Conservation (phyloP, 2,888 invertebrate genomes). For the Deilephila elpenor region DNA sequence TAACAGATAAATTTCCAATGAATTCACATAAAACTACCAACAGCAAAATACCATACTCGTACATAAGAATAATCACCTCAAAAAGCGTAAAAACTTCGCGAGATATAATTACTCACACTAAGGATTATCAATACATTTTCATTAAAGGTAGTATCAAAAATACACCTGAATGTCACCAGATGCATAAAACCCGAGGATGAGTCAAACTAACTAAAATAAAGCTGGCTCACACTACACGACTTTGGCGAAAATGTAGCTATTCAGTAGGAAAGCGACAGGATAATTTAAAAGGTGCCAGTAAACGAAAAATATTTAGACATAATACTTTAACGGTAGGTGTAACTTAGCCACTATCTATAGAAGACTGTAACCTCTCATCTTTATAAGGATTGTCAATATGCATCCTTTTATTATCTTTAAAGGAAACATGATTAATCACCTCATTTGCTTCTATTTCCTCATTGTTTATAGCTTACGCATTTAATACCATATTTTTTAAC, state of each 20-base stretch:
- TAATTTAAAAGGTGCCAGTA: background rate
- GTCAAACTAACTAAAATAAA: background rate
- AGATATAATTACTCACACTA: background rate
- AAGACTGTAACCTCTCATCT: too few species aligned
- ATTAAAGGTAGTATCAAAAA: background rate
- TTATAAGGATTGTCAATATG: too few species aligned
- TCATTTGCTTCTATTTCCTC: too few species aligned
- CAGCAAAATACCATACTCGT: background rate
- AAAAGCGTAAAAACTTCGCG: background rate
- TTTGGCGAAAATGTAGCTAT: background rate
- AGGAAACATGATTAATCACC: too few species aligned
- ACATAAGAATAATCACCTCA: background rate
- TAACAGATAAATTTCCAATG: background rate
- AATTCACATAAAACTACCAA: background rate
- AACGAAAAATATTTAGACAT: too few species aligned
- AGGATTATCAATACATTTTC: conserved; percentile 4
- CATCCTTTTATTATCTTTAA: too few species aligned
- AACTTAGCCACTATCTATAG: too few species aligned
- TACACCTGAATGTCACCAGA: background rate
- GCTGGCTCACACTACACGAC: background rate
- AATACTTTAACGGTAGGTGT: too few species aligned
- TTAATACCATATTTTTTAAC: too few species aligned
- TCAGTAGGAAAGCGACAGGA: background rate
- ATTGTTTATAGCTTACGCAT: too few species aligned
- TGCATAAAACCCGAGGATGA: conserved; percentile 1